Conservation (phyloP, 1,140 invertebrate genomes). For the Diploscapter pachys region DNA sequence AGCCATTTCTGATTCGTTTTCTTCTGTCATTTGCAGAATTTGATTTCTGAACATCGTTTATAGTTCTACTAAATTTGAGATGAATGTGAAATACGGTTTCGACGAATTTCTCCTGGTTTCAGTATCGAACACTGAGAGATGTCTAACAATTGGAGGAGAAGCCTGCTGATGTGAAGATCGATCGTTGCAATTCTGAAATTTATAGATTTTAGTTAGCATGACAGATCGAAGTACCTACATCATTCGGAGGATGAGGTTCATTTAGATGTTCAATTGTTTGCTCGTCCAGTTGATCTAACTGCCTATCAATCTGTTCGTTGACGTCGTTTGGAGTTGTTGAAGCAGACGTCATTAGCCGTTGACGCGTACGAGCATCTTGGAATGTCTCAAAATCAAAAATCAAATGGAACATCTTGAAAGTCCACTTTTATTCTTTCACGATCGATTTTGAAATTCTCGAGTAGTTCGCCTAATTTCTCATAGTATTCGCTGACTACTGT, state of each 20-base stretch:
- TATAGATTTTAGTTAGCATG: not conserved
- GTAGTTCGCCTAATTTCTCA: slow-evolving; percentile 37
- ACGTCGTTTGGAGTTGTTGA: too few relatives aligned
- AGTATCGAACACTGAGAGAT: not conserved
- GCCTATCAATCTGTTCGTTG: too few relatives aligned
- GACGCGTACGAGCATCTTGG: slow-evolving; percentile 17
- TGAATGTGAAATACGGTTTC: too few relatives aligned
- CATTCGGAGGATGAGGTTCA: slow-evolving; percentile 2
- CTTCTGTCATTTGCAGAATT: not conserved
- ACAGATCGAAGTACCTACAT: not conserved
- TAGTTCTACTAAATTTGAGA: not conserved
- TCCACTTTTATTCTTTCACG: slow-evolving; percentile 36
- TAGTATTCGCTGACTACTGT: slow-evolving; percentile 34
- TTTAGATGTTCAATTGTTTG: not conserved
- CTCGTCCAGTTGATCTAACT: not conserved
- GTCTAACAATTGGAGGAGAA: not conserved
- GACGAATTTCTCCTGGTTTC: not conserved
- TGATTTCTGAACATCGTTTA: slow-evolving; percentile 10
- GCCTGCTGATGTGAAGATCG: slow-evolving; percentile 2
- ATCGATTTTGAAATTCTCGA: slow-evolving; percentile 40
- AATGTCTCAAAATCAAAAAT: not conserved
- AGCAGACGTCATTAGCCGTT: not conserved
- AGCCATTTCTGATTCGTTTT: slow-evolving; percentile 18
- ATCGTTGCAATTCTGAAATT: not conserved
- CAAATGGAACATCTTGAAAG: not conserved